These are phyloP conservation scores for Bufo bufo DNA, from an alignment of 2,113 vertebrate genomes.

Conservation along the genomic window DNA sequence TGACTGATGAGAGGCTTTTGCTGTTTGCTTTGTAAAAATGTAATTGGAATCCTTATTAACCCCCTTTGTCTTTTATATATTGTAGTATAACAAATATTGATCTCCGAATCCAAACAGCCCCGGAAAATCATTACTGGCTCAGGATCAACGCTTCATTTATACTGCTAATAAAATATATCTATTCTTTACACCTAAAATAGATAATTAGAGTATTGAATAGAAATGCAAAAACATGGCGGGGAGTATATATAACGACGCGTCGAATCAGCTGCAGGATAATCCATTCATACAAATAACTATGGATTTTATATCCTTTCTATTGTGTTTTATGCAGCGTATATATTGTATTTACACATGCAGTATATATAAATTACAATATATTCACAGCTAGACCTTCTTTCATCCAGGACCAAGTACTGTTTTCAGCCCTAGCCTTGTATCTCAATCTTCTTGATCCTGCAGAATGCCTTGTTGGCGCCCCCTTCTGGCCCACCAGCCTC, in stretches of 20 bases:
- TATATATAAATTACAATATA: no score
- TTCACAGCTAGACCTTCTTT: no score
- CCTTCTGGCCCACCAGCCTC: no score
- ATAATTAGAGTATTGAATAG: conserved; percentile 22
- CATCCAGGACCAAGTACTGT: background rate
- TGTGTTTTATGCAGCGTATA: background rate
- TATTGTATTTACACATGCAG: no score
- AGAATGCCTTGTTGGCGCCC: no score
- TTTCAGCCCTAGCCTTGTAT: background rate
- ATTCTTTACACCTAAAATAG: conserved; percentile 9
- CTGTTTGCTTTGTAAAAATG: conserved; percentile 50
- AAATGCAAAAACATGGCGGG: background rate
- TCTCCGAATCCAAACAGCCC: conserved; percentile 28
- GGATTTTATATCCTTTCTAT: background rate
- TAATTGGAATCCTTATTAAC: conserved; percentile 48
- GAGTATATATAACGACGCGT: background rate
- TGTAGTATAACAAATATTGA: conserved; percentile 24
- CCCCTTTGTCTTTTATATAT: conserved; percentile 34
- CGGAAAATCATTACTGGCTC: conserved; percentile 15
- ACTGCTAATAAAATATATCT: conserved; percentile 30
- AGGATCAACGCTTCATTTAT: conserved; percentile 1
- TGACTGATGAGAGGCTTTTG: conserved; percentile 47
- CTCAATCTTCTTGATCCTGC: background rate
- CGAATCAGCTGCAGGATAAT: background rate
- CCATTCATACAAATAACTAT: no score